Percentiles rank a stretch among this genome's conserved stretches.
Conservation (phyloP, 2,797 vertebrate genomes). For the Hoplostethus mediterraneus region DNA sequence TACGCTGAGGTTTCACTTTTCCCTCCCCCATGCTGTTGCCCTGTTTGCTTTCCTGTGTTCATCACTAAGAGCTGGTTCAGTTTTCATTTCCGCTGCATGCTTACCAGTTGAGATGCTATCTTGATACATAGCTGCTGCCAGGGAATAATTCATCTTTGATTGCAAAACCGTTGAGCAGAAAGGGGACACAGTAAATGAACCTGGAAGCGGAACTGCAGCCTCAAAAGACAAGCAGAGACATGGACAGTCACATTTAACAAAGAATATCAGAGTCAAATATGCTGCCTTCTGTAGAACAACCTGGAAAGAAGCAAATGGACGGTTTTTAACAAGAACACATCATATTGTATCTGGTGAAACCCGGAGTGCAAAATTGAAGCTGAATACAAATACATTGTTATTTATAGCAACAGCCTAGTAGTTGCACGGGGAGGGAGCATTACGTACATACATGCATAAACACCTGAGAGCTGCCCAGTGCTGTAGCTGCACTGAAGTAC, state of each 20-base stretch:
- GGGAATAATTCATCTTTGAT: constrained; percentile 48
- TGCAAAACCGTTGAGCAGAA: constrained; percentile 38
- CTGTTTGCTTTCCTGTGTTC: constrained; percentile 37
- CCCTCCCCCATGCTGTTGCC: constrained; percentile 1
- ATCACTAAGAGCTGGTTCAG: constrained; percentile 31
- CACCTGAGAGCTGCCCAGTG: too few relatives aligned
- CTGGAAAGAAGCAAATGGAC: neutral
- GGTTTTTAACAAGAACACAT: neutral
- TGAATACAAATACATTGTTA: constrained; percentile 1
- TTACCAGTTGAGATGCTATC: constrained; percentile 44
- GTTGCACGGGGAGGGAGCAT: neutral
- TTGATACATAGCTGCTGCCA: constrained; percentile 23
- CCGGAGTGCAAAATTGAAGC: neutral
- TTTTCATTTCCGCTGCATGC: constrained; percentile 47
- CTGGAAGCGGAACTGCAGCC: constrained; percentile 12
- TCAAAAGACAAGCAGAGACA: constrained; percentile 24
- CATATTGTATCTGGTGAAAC: constrained; percentile 5
- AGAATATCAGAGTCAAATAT: neutral
- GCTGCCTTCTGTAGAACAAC: constrained; percentile 9
- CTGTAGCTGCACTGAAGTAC: too few relatives aligned
- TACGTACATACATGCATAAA: too few relatives aligned
- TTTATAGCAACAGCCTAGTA: neutral
- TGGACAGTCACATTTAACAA: constrained; percentile 6
- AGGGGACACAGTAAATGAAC: constrained; percentile 38
- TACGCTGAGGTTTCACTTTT: neutral